phyloP scores from a whole-genome alignment of 2,888 invertebrate species.

The Hermodice carunculata region DNA sequence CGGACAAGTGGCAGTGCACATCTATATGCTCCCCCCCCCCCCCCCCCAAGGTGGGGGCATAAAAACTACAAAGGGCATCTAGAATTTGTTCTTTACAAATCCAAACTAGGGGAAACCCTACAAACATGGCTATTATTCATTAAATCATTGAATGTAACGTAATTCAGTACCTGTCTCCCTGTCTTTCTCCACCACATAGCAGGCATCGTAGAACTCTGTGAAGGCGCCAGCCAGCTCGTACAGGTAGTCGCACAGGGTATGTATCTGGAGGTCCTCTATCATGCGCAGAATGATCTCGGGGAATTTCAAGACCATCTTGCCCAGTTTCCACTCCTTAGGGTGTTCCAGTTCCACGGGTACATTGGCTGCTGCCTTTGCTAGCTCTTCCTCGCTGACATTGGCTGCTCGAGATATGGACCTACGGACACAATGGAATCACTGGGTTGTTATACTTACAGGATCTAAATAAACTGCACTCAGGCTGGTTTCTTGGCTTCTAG shows the following conservation, averaged over 20 bases:
- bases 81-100: no score
- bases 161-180: constrained; percentile 73
- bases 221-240: constrained; percentile 95
- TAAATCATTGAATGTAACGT: no score
- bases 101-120: no score
- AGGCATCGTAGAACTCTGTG: constrained; percentile 97
- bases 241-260: constrained; percentile 93
- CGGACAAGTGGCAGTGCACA: no score
- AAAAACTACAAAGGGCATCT: no score
- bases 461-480: no score
- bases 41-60: no score
- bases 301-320: constrained; percentile 86
- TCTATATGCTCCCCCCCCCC: no score
- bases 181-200: constrained; percentile 97
- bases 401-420: constrained; percentile 72
- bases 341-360: constrained; percentile 83
- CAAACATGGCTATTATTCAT: no score
- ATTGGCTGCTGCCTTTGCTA: constrained; percentile 76
- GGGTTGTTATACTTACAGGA: no score
- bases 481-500: no score
- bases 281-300: constrained; percentile 81
- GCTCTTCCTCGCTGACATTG: constrained; percentile 69
- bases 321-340: constrained; percentile 94
- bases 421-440: constrained; percentile 7
- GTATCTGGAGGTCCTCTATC: constrained; percentile 84